Evolutionary conservation across 2,797 vertebrate species (phyloP), one percentile per base, ranked within the genome.

Genomic region (Lemur catta): DNA sequence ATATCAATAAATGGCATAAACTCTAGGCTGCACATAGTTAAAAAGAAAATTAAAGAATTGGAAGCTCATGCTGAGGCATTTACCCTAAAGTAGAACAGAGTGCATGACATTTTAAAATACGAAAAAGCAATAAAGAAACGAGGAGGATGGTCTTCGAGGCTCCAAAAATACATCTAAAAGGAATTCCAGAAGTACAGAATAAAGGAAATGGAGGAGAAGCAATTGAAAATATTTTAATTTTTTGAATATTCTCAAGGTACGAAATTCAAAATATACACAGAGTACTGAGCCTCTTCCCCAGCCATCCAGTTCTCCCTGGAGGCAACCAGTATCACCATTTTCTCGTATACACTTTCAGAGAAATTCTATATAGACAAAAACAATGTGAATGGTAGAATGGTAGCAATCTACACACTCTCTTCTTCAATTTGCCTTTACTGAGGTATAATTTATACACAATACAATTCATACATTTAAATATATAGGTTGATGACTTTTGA

Each of bases 41-140:
- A 43, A 93, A 79, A 81, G 43, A 41, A 90, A 94, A 88, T 91
- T 81, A 81, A 97, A 92, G 90, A 93, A 69, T 26, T 46, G 46
- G 43, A 89, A 89, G 52, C 52, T 76, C 59, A 22, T 81, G 48
- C 1, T 65, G 28, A 94, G 41, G 61, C 78, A 92, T 52, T 61
- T 24, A 82, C 22, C n/a, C 15, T 43, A 78, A 79, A 78, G 43
- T 28, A 80, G 43, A 57, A 67, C 17, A 78, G n/a, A 72, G 57
- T 59, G n/a, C 71, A 43, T 81, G 20, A 82, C 12, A 87, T 87
- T 93, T 78, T 78, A 59, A 87, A 94, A 72, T 84, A 65, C 43
- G 48, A 72, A 96, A 94, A 80, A 93, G 52, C 35, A 91, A 75
- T 50, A 52, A 48, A 89, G 22, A 78, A 43, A 90, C 7, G 72